These are phyloP conservation scores for Bufotes viridis DNA, from an alignment of 2,797 vertebrate species.

Conservation along the genomic window DNA sequence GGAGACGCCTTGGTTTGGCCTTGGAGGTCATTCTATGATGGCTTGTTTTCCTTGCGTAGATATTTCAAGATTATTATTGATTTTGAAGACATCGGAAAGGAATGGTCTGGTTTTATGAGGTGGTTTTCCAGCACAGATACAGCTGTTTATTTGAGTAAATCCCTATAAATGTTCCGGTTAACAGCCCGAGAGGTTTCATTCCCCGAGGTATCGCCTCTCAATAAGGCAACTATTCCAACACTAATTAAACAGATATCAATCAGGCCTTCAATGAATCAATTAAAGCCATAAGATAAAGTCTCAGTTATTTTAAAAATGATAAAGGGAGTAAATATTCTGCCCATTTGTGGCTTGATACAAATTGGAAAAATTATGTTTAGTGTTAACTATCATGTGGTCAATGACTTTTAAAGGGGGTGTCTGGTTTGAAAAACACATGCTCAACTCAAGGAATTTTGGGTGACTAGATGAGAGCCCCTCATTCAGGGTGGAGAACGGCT, in stretches of 20 bases:
- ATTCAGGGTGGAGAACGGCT: no score
- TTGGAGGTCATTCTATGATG: slow-evolving; percentile 40
- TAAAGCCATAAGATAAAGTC: background rate
- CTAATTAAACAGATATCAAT: background rate
- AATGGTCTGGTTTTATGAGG: slow-evolving; percentile 80
- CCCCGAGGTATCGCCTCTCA: slow-evolving; percentile 23
- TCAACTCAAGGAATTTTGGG: no score
- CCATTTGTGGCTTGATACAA: background rate
- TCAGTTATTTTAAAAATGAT: background rate
- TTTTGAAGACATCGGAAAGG: slow-evolving; percentile 74
- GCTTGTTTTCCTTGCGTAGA: slow-evolving; percentile 68
- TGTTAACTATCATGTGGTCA: background rate
- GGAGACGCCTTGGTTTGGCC: background rate
- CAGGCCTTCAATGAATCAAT: background rate
- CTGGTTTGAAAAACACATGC: no score
- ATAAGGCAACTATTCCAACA: background rate
- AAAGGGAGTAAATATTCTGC: background rate
- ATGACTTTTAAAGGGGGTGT: background rate
- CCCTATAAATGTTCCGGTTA: slow-evolving; percentile 78
- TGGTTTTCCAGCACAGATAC: slow-evolving; percentile 84
- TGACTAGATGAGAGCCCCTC: no score
- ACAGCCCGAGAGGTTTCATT: background rate
- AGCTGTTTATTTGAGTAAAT: slow-evolving; percentile 83
- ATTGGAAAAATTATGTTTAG: background rate
- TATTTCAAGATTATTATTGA: slow-evolving; percentile 79